These are phyloP conservation scores for Bombus affinis DNA, from an alignment of 1,140 invertebrate genomes.

Conservation along the genomic window DNA sequence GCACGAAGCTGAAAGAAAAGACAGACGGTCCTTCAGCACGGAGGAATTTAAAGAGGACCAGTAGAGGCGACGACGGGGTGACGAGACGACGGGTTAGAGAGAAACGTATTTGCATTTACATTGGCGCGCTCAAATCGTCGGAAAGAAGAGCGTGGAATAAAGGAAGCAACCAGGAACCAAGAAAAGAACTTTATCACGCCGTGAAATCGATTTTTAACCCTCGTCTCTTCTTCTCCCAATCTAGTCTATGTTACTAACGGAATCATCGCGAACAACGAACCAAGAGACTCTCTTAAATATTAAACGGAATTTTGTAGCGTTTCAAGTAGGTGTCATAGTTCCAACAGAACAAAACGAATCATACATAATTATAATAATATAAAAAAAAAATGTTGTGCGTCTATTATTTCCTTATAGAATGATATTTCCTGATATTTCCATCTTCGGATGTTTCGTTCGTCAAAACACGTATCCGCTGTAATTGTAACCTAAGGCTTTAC, in stretches of 20 bases:
- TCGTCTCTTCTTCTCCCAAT: not conserved
- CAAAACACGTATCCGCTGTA: too few species aligned
- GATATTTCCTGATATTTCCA: too few species aligned
- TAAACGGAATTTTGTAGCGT: not conserved
- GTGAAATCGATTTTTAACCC: constrained; percentile 40
- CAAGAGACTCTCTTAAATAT: not conserved
- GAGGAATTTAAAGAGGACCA: constrained; percentile 61
- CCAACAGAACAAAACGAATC: too few species aligned
- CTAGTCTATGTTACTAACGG: not conserved
- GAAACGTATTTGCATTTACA: constrained; percentile 67
- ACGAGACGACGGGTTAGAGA: constrained; percentile 29
- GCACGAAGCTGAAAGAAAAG: constrained; percentile 64
- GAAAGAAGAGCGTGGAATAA: constrained; percentile 58
- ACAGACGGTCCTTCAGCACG: constrained; percentile 63
- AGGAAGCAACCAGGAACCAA: constrained; percentile 51
- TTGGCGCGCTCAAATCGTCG: constrained; percentile 64
- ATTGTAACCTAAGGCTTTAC: not conserved
- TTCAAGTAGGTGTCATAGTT: too few species aligned
- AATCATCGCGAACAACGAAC: not conserved
- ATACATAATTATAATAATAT: too few species aligned
- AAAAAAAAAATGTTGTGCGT: too few species aligned
- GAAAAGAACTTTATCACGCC: constrained; percentile 38
- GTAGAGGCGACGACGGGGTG: constrained; percentile 16
- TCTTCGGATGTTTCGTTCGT: too few species aligned
- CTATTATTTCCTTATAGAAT: too few species aligned